A percentile compares a stretch with the other conserved stretches of the same genome.
These are phyloP conservation scores for Platycnemis pennipes DNA, from an alignment of 2,888 invertebrate species.

Conservation along the genomic window DNA sequence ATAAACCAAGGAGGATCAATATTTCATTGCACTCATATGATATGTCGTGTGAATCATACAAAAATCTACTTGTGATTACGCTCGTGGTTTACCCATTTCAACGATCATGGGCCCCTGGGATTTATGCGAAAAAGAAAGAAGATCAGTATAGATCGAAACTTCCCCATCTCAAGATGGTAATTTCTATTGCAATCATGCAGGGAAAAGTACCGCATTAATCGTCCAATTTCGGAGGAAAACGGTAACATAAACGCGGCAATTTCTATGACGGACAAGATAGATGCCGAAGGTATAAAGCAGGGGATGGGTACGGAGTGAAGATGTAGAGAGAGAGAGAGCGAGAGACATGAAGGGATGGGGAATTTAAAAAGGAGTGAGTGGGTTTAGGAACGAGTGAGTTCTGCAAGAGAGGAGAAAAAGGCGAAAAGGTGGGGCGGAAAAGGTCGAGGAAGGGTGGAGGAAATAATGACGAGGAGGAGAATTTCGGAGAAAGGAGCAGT, in stretches of 20 bases:
- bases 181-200: background rate
- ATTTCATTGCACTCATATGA: too few species aligned
- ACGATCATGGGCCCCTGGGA: background rate
- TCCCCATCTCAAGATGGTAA: background rate
- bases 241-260: constrained; percentile 9
- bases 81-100: background rate
- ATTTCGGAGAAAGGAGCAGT: background rate
- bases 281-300: background rate
- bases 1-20: too few species aligned
- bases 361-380: too few species aligned
- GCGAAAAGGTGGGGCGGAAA: constrained; percentile 1
- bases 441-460: background rate
- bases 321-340: background rate
- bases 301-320: background rate
- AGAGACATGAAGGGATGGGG: too few species aligned
- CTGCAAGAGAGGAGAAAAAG: background rate
- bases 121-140: background rate
- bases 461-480: constrained; percentile 36
- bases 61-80: background rate
- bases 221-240: background rate
- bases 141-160: background rate
- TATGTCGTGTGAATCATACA: too few species aligned
- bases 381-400: background rate
- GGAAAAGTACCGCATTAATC: background rate
- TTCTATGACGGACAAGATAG: constrained; percentile 27